Evolutionary conservation across 1,140 invertebrate species (phyloP).

Genomic region (Alviniconcha marisindica): DNA sequence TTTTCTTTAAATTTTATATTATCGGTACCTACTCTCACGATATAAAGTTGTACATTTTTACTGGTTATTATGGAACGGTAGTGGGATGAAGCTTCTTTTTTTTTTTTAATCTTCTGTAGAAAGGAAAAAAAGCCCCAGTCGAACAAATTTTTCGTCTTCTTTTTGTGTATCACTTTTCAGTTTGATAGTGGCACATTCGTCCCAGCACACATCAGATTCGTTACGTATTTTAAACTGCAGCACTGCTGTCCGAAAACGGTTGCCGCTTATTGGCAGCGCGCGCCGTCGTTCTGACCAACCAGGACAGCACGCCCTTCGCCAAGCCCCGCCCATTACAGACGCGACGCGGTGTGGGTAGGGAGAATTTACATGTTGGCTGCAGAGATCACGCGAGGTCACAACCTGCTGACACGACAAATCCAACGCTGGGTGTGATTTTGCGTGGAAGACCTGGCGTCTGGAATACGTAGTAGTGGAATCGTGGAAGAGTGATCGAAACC

Average conservation of each 20-base stretch:
- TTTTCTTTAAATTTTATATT: too few relatives aligned
- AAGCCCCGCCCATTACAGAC: slow-evolving; percentile 27
- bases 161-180: too few relatives aligned
- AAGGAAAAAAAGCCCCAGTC: too few relatives aligned
- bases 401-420: slow-evolving; percentile 38
- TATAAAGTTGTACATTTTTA: too few relatives aligned
- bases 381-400: slow-evolving; percentile 39
- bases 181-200: too few relatives aligned
- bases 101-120: too few relatives aligned
- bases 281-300: neutral
- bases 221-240: too few relatives aligned
- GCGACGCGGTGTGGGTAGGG: slow-evolving; percentile 13
- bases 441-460: neutral
- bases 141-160: too few relatives aligned
- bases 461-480: slow-evolving; percentile 13
- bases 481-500: neutral
- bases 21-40: too few relatives aligned
- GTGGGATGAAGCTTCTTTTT: too few relatives aligned
- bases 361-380: slow-evolving; percentile 38
- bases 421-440: slow-evolving; percentile 24
- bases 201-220: too few relatives aligned
- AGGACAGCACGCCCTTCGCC: neutral
- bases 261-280: neutral
- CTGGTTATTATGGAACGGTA: too few relatives aligned
- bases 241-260: neutral